Conservation (phyloP, 2,888 invertebrate species). For the Cecidostiba fungosa region DNA sequence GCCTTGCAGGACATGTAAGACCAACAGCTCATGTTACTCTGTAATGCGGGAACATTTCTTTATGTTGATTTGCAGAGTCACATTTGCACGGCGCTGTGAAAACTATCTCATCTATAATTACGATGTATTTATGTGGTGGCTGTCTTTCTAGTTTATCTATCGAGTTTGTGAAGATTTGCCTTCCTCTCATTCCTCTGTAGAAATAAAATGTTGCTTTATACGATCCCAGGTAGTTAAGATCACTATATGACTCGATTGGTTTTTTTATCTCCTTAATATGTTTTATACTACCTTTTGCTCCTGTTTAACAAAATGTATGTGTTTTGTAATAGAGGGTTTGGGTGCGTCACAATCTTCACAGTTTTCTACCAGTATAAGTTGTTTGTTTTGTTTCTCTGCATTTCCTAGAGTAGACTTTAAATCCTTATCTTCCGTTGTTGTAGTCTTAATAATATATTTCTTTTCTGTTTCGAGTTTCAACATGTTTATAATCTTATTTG, state of each 20-base stretch:
- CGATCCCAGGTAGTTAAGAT: background rate
- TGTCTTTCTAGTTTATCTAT: background rate
- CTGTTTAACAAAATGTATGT: too few relatives aligned
- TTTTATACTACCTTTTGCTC: too few relatives aligned
- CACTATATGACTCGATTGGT: background rate
- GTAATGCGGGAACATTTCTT: background rate
- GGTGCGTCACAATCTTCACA: too few relatives aligned
- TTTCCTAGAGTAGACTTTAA: too few relatives aligned
- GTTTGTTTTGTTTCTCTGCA: too few relatives aligned
- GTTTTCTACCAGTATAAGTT: too few relatives aligned
- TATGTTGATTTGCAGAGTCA: background rate
- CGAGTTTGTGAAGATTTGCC: background rate
- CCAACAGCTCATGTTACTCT: background rate
- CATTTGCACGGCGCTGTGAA: constrained; percentile 3
- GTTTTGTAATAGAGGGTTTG: too few relatives aligned
- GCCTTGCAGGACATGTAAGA: background rate
- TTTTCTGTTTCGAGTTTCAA: too few relatives aligned
- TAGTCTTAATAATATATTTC: too few relatives aligned
- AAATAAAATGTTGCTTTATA: background rate
- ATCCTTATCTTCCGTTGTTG: too few relatives aligned
- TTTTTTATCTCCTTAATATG: too few relatives aligned
- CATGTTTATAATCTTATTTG: too few relatives aligned
- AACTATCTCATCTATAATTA: background rate
- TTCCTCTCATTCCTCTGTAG: background rate
- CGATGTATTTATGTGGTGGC: background rate